phyloP scores from a whole-genome alignment of 2,797 vertebrate genomes.

The Phataginus tetradactyla region DNA sequence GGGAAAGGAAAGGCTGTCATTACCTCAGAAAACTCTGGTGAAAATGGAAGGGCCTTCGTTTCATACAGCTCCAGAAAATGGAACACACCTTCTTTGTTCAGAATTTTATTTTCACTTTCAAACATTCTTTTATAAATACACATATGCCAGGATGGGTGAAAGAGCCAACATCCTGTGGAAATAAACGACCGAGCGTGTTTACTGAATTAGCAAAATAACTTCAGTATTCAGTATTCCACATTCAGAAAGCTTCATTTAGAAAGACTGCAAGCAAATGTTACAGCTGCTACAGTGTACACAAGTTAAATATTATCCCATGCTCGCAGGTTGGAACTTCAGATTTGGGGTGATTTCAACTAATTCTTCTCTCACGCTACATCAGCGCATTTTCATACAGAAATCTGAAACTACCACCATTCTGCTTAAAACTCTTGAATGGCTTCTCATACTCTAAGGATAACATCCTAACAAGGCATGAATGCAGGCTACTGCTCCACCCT shows the following conservation, averaged over 20 bases:
- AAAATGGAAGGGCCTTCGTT: constrained; percentile 86
- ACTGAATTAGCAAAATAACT: not conserved
- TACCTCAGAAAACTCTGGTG: constrained; percentile 92
- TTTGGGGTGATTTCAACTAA: not conserved
- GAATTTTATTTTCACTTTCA: constrained; percentile 95
- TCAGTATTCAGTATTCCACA: not conserved
- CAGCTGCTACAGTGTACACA: not conserved
- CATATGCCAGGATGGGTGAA: constrained; percentile 95
- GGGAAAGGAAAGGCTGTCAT: not conserved
- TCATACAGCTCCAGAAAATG: constrained; percentile 93
- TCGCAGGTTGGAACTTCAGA: not conserved
- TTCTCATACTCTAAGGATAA: not conserved
- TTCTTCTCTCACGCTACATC: not conserved
- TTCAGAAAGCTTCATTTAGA: not conserved
- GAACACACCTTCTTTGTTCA: constrained; percentile 93
- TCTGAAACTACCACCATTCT: not conserved
- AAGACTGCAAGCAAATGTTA: not conserved
- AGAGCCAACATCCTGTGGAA: constrained; percentile 85
- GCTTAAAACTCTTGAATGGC: not conserved
- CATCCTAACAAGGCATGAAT: not conserved
- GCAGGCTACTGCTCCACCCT: fast-evolving
- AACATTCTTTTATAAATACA: constrained; percentile 98
- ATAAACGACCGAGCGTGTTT: not conserved
- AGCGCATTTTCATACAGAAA: not conserved
- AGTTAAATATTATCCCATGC: not conserved